phyloP scores from a whole-genome alignment of 2,888 invertebrate species.

The Eupeodes luniger region DNA sequence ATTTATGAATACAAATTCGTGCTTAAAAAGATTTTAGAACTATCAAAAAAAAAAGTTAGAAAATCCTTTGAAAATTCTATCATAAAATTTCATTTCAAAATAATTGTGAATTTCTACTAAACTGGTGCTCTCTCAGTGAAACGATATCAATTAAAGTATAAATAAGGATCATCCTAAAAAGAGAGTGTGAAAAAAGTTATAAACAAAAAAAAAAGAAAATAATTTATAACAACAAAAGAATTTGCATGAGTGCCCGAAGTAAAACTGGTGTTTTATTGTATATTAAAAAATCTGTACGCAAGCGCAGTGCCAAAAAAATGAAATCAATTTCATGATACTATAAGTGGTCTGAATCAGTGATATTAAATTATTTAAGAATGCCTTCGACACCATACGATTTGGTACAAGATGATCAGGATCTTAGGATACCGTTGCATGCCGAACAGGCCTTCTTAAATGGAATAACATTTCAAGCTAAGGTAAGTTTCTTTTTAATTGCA shows the following conservation, averaged over 20 bases:
- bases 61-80: neutral
- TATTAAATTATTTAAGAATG: slow-evolving; percentile 87
- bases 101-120: neutral
- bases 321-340: slow-evolving; percentile 84
- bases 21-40: slow-evolving; percentile 45
- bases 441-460: slow-evolving; percentile 98
- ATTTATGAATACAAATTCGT: slow-evolving; percentile 46
- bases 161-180: neutral
- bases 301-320: slow-evolving; percentile 84
- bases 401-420: slow-evolving; percentile 98
- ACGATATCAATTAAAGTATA: too few relatives aligned
- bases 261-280: slow-evolving; percentile 82
- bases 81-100: slow-evolving; percentile 6
- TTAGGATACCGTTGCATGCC: slow-evolving; percentile 97
- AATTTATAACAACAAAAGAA: slow-evolving; percentile 56
- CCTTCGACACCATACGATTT: slow-evolving; percentile 95
- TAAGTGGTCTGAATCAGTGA: slow-evolving; percentile 84
- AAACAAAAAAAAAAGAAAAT: neutral
- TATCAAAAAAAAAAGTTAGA: neutral
- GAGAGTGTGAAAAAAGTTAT: neutral
- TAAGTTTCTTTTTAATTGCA: slow-evolving; percentile 84
- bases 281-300: slow-evolving; percentile 83
- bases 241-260: slow-evolving; percentile 83
- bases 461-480: slow-evolving; percentile 98
- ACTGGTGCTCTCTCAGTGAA: slow-evolving; percentile 5